Base-by-base conservation (phyloP, 1,140 invertebrate species). In the Hesperophylax magnus region DNA sequence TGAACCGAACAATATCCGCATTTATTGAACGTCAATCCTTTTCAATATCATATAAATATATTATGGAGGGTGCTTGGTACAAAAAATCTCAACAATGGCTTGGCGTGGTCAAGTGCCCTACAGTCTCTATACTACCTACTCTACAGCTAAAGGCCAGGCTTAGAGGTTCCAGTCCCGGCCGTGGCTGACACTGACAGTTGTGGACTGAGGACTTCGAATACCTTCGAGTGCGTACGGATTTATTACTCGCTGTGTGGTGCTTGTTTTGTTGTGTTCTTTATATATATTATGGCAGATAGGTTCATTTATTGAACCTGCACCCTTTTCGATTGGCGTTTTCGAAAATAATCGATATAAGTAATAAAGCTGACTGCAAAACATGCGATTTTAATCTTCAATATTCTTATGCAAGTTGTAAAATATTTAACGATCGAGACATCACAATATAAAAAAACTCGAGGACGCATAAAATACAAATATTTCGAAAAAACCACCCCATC, bases 21-120 rank as follows among this genome's bases (percentile, higher is more conserved):
- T 67, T 67, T 67, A 67, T 67, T 27, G 63, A 31, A 67, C 63
- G 63, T 67, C 63, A 34, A 67, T 67, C 63, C 63, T 67, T 67
- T 67, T 67, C 63, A 67, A 67, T 67, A 67, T 67, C 63, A 27
- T 34, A 47, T 47, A 47, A 47, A 47, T 47, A 34, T 34, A 17
- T 24, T 17, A 17, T 67, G 63, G 63, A 67, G 22, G 63, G 63
- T n/a, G 3, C 63, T 67, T 17, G 63, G 63, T 67, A 17, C 27
- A 14, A 67, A 67, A 61, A 67, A n/a, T 67, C 63, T 31, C 63
- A 22, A 67, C 63, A 27, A 67, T 27, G 63, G 31, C 39, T 11
- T 47, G 63, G 17, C 24, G 63, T 39, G 24, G 39, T 47, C 39
- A 31, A 67, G 63, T 11, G 63, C 31, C 20, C 61, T 65, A 65